phyloP scores from a whole-genome alignment of 2,113 vertebrate species.

The Lutjanus erythropterus region DNA sequence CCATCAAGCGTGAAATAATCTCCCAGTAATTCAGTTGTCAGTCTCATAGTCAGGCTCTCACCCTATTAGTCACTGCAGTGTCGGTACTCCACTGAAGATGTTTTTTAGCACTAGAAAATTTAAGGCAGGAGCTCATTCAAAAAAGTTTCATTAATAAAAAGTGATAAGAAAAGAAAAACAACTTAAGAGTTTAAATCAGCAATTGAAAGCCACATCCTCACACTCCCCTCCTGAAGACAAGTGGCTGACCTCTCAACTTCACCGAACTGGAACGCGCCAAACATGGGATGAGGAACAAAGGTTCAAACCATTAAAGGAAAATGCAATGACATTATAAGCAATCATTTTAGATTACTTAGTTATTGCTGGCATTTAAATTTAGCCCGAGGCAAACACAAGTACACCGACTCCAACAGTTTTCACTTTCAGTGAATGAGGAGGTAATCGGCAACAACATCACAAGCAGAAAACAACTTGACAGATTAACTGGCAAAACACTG shows the following conservation, averaged over 20 bases:
- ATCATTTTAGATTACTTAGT: neutral
- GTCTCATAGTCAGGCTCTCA: neutral
- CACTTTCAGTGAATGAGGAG: neutral
- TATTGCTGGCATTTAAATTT: neutral
- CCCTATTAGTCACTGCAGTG: neutral
- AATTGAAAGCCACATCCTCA: neutral
- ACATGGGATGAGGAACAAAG: neutral
- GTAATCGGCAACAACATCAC: neutral
- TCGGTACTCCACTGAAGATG: neutral
- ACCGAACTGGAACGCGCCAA: neutral
- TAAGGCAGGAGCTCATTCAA: neutral
- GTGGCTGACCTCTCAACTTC: neutral
- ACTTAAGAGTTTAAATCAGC: neutral
- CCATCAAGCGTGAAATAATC: slow-evolving; percentile 21
- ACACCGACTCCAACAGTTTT: neutral
- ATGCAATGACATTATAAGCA: neutral
- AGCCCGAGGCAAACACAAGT: neutral
- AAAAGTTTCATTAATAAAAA: neutral
- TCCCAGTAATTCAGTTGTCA: slow-evolving; percentile 9
- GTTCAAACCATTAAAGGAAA: neutral
- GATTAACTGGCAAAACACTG: neutral
- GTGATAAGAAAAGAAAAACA: neutral
- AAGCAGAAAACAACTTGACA: neutral
- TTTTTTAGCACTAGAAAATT: slow-evolving; percentile 16
- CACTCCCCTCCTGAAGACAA: neutral